Conservation (phyloP, 2,113 vertebrate genomes). For the Corythaeola cristata region DNA sequence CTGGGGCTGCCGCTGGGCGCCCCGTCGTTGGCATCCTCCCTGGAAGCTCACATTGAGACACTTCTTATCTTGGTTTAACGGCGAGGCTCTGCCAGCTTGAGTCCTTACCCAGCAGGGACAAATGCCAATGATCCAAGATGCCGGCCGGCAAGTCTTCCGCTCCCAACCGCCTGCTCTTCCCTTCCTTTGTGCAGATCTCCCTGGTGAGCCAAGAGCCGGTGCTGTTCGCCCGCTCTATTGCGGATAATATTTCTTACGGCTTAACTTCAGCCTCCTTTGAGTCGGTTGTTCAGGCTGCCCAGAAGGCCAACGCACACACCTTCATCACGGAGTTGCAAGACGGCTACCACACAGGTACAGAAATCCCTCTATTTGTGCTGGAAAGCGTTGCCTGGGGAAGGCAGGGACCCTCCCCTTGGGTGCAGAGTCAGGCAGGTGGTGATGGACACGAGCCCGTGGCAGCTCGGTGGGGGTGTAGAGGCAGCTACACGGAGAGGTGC, state of each 20-base stretch:
- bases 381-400: background rate
- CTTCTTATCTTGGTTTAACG: background rate
- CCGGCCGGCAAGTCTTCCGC: accelerated
- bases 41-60: background rate
- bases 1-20: background rate
- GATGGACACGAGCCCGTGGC: accelerated
- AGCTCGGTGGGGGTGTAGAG: background rate
- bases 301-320: conserved; percentile 87
- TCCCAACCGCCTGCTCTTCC: background rate
- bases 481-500: background rate
- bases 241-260: conserved; percentile 91
- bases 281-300: conserved; percentile 81
- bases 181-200: conserved; percentile 79
- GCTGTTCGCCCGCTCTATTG: conserved; percentile 89
- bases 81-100: background rate
- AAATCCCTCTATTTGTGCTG: background rate
- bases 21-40: accelerated
- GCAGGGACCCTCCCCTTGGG: background rate
- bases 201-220: conserved; percentile 95
- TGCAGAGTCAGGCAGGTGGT: background rate
- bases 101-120: background rate
- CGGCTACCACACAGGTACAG: conserved; percentile 88
- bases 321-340: conserved; percentile 86
- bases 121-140: accelerated
- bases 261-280: conserved; percentile 80